phyloP scores from a whole-genome alignment of 2,888 invertebrate species.

The Phengaris arion region DNA sequence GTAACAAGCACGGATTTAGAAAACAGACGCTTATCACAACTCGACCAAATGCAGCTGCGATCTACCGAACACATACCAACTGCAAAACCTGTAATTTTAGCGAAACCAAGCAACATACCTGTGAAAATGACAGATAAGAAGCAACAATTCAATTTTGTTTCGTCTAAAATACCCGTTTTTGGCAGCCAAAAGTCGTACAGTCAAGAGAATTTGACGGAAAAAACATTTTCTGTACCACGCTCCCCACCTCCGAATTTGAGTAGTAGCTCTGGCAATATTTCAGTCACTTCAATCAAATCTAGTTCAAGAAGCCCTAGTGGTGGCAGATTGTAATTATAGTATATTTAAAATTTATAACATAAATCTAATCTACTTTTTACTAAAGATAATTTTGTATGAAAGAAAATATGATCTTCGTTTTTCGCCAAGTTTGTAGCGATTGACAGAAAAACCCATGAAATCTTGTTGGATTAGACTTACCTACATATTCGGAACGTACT shows the following conservation, averaged over 20 bases:
- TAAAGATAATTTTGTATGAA: not conserved
- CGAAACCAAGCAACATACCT: conserved; percentile 74
- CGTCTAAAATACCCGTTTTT: conserved; percentile 77
- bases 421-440: too few relatives aligned
- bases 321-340: conserved; percentile 48
- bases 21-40: conserved; percentile 79
- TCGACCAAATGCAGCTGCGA: conserved; percentile 68
- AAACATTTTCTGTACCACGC: conserved; percentile 62
- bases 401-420: not conserved
- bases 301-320: conserved; percentile 79
- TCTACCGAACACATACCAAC: conserved; percentile 49
- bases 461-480: not conserved
- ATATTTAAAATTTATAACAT: conserved; percentile 15
- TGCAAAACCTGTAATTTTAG: conserved; percentile 63
- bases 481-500: not conserved
- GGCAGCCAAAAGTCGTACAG: conserved; percentile 72
- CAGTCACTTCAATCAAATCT: conserved; percentile 82
- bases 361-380: too few relatives aligned
- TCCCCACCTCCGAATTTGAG: conserved; percentile 65
- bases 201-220: conserved; percentile 71
- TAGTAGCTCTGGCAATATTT: conserved; percentile 70
- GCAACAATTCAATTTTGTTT: conserved; percentile 52
- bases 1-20: conserved; percentile 75
- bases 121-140: conserved; percentile 66
- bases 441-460: not conserved